Evolutionary conservation across 2,797 vertebrate species (phyloP).

Genomic region (Masticophis lateralis): DNA sequence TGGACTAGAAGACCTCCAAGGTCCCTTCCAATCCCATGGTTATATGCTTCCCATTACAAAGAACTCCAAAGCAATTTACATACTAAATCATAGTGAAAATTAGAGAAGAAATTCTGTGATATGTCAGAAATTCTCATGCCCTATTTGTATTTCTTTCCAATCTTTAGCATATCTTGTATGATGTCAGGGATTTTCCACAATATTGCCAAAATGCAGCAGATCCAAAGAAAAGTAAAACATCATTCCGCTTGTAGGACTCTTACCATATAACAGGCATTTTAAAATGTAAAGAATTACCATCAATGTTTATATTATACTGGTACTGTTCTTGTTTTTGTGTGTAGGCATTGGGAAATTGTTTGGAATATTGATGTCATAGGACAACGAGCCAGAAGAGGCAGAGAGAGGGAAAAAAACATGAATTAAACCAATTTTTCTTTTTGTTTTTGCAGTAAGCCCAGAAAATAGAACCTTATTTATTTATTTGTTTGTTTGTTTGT

Average conservation of each 20-base stretch:
- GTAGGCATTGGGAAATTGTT: neutral
- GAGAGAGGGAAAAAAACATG: neutral
- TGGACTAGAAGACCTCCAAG: neutral
- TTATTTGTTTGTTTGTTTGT: too few species aligned
- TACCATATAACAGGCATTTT: neutral
- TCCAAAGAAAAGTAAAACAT: neutral
- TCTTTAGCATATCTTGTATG: neutral
- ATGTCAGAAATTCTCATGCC: neutral
- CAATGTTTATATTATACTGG: neutral
- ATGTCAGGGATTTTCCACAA: neutral
- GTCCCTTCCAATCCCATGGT: neutral
- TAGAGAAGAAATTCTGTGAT: neutral
- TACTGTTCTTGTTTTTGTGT: neutral
- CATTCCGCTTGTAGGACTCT: neutral
- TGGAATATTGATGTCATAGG: constrained; percentile 32
- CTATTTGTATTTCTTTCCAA: neutral
- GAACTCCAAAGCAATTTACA: neutral
- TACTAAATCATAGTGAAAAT: neutral
- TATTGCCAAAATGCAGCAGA: neutral
- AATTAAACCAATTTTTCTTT: constrained; percentile 50
- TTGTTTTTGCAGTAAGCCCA: constrained; percentile 49
- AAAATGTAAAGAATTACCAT: neutral
- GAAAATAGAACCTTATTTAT: constrained; percentile 11
- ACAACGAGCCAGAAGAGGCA: neutral
- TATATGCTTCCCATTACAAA: neutral